Percentiles rank a stretch among this genome's conserved stretches.
Evolutionary conservation across 2,113 vertebrate species (phyloP).

Genomic region (Podocnemis expansa): DNA sequence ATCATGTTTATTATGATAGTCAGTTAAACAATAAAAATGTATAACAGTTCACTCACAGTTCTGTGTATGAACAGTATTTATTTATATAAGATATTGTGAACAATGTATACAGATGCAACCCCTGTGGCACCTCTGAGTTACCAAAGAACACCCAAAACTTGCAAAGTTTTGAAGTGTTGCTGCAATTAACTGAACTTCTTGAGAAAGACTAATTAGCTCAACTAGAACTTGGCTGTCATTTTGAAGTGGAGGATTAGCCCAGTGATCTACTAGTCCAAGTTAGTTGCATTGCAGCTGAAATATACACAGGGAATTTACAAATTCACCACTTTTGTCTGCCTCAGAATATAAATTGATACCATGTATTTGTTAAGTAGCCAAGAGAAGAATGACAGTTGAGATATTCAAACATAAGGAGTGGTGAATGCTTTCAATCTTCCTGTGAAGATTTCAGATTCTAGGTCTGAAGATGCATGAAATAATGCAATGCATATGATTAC

Average conservation of each 20-base stretch:
- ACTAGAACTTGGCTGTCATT: neutral
- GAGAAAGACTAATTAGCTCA: neutral
- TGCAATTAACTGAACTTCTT: neutral
- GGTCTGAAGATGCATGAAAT: neutral
- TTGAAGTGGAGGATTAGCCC: conserved; percentile 14
- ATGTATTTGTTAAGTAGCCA: conserved; percentile 22
- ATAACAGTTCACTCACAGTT: neutral
- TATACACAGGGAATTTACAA: conserved; percentile 44
- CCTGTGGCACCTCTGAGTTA: neutral
- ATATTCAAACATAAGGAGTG: conserved; percentile 16
- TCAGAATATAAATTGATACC: conserved; percentile 5
- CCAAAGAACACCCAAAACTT: neutral
- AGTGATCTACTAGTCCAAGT: neutral
- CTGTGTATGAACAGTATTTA: neutral
- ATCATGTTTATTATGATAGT: neutral
- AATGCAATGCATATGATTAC: neutral
- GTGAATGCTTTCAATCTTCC: neutral
- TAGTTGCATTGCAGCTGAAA: conserved; percentile 8
- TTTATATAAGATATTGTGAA: neutral
- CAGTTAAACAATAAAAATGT: neutral
- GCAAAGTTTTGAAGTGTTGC: neutral
- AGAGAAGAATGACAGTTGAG: conserved; percentile 20
- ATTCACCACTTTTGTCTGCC: neutral
- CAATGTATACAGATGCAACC: neutral
- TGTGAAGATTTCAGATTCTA: neutral